Evolutionary conservation across 2,797 vertebrate species (phyloP), one percentile per base, ranked within the genome.

Genomic region (Oreochromis grahami): DNA sequence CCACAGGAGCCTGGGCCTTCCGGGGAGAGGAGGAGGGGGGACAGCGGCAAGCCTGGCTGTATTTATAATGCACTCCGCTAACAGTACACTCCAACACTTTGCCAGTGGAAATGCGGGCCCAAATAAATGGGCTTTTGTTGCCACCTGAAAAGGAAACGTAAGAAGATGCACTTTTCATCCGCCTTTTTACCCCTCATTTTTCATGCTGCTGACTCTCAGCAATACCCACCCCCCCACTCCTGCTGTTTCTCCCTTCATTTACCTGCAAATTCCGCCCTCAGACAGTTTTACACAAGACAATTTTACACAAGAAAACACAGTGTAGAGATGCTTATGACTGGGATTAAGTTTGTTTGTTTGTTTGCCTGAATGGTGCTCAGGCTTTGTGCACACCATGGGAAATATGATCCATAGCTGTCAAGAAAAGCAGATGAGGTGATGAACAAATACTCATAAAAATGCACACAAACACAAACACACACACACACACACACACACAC

Each of bases 1-100:
- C 97, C 98, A 96, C 97, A 95, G 97, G 97, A 97, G 97, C 96
- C 97, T 95, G 96, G 96, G 96, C 96, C 97, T 96, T 97, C 97
- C 96, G 93, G 96, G 93, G 92, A 85, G 38, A 56, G 43, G 68
- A 72, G 65, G 74, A 60, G 68, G 55, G 60, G 65, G 72, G 60
- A 4, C 70, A 52, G 86, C 14, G 15, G 85, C 76, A 68, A 76
- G 88, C 94, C 96, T 95, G 95, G 96, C 97, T 97, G 97, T 98
- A 97, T 97, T 97, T 97, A 98, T 98, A 97, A 98, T 97, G 86
- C 87, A 89, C 86, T 91, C 78, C 52, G 48, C 85, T 86, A 90
- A 87, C 80, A 70, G 84, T 76, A 24, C 78, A 41, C 80, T 89
- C 56, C 80, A 87, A 87, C 83, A 81, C 84, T 83, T 87, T 78